Base-by-base conservation (phyloP, 2,113 vertebrate species). In the Protomyctophum bolini region DNA sequence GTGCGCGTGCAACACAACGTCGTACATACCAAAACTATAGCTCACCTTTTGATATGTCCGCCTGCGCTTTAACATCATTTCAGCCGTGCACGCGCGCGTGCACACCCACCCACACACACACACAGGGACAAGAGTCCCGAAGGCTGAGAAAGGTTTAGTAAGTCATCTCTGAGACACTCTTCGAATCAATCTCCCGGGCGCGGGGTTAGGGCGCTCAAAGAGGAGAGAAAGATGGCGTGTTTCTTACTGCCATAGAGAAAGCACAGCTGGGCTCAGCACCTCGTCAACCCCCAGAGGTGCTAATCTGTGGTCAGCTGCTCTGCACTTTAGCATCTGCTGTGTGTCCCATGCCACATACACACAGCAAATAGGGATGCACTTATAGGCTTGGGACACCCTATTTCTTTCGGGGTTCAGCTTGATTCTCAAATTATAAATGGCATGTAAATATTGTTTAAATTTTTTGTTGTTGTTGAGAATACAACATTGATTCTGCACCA, bases 201-300 rank as follows among this genome's bases (percentile, higher is more conserved):
- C 52, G 73, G 68, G n/a, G 50, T 59, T 50, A 61, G 21, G 21
- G 65, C 66, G 83, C 73, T 86, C 82, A 86, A 82, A 83, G 72
- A 73, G 82, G 85, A 86, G 85, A 86, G 84, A 87, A 61, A 84
- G 77, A 41, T 41, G 33, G 33, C 14, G 71, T 76, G 70, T 51
- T 49, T 29, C 54, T 66, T 33, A 41, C 70, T 69, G 75, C 58
- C 33, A 63, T 74, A 66, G 67, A 76, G 80, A 83, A 63, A 28
- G 75, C 86, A 83, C 92, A 94, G 90, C 89, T 94, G 91, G 82
- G 77, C 79, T 84, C 81, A 68, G 58, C 58, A 68, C 29, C 70
- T 41, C 21, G 21, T 21, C 58, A 66, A 77, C 57, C 72, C 84
- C 85, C 79, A 6, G 68, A 80, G 89, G 91, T 84, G 84, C 68